Base-by-base conservation (phyloP, 2,888 invertebrate species). In the Cephus sareptanus region DNA sequence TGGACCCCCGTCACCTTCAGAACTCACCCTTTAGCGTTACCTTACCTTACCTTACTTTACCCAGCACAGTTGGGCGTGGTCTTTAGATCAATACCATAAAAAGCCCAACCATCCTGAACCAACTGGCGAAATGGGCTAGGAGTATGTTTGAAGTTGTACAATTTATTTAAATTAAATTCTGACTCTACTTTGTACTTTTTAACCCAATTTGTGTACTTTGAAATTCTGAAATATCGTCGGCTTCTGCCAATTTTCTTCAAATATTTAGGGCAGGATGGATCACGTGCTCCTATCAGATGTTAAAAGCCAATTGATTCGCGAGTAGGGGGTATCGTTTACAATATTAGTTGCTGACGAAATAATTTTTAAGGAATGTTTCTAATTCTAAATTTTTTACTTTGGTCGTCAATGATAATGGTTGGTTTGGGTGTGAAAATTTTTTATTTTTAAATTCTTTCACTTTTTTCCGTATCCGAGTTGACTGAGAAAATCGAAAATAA, bases 11-110 rank as follows among this genome's bases (percentile, higher is more conserved):
- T 9, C 34, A 77, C 40, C 73, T 71, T 34, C 34, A 68, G 75
- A 37, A 69, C 35, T 75, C 31, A 31, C 37, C 74, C 73, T 40
- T 79, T 75, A 74, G 69, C 80, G 79, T 81, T 77, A 81, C 81
- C 82, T 35, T 35, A 3, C 35, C 35, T 35, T 35, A 35, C 74
- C 80, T 75, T 73, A 79, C 80, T 79, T 81, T 78, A 81, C 81
- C 82, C 81, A 76, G 83, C 81, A 83, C 80, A 80, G 76, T 77
- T 82, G 85, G 87, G 87, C 86, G 88, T 87, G 86, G 86, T 81
- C 81, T 85, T 80, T 79, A 79, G 85, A 88, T 88, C 86, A 85
- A 87, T 87, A 87, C 81, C 81, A 85, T 84, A 86, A 87, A 88
- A 88, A 85, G 82, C 75, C 73, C 71, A 71, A 70, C 70, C 30